Evolutionary conservation across 2,888 invertebrate species (phyloP), one percentile per base, ranked within the genome.

Genomic region (Plusia festucae): DNA sequence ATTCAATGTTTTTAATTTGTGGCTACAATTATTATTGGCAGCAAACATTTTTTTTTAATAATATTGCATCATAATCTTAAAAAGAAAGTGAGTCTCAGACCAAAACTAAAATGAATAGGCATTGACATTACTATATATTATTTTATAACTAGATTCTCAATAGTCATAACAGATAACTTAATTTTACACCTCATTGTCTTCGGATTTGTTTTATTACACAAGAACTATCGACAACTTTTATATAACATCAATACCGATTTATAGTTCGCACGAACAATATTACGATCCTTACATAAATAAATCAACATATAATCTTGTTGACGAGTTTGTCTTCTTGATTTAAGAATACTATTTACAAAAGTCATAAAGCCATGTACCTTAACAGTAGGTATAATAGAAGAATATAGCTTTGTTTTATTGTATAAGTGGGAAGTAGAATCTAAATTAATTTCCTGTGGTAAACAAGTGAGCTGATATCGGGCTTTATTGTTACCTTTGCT

Each of bases 361-460:
- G 44, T 30, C 51, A 13, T 51, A 11, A 40, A 20, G 5, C 49
- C 34, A 16, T 61, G 65, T 56, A 58, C 4, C 24, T 1, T 53
- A n/a, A 32, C 30, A 6, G 11, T 2, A n/a, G n/a, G n/a, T n/a
- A 34, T 40, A 52, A 61, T 24, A 22, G 34, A 15, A 51, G 20
- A 53, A 32, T 13, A 44, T 56, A 55, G 24, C 51, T 30, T 27
- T 9, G 27, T 55, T 76, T 46, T 52, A 70, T 57, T 46, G 13
- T 22, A 34, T 40, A 24, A 65, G 53, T 60, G 53, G 51, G n/a
- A 34, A 20, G 34, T 53, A 40, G 18, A 57, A 59, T 61, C 13
- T 46, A 60, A 63, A 60, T 49, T 56, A 71, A 76, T 76, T 76
- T 73, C 76, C 62, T 62, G 56, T 7, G 1, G 34, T 76, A 65